These are phyloP conservation scores for Pegoplata infirma DNA, from an alignment of 2,888 invertebrate species.

Conservation along the genomic window DNA sequence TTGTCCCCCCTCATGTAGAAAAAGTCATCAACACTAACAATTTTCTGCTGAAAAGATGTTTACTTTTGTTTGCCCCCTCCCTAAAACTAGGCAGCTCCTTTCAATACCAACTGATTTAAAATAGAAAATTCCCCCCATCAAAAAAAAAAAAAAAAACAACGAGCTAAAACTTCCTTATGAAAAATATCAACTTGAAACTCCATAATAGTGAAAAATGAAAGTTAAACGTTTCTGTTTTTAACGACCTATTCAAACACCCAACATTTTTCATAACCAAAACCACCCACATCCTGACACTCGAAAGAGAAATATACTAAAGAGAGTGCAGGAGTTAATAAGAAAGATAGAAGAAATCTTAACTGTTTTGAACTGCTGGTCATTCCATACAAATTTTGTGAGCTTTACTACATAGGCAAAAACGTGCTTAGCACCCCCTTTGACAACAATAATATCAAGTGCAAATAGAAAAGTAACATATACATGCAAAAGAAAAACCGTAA, in stretches of 20 bases:
- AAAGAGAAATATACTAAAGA: too few species aligned
- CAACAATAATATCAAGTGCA: slow-evolving; percentile 12
- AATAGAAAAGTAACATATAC: neutral
- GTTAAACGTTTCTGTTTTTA: slow-evolving; percentile 68
- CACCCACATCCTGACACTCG: too few species aligned
- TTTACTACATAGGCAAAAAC: too few species aligned
- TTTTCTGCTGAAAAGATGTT: neutral
- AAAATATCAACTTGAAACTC: slow-evolving; percentile 43
- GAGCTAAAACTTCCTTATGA: slow-evolving; percentile 54
- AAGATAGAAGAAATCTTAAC: too few species aligned
- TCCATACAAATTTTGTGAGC: too few species aligned
- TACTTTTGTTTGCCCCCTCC: neutral
- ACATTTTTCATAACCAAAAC: slow-evolving; percentile 58
- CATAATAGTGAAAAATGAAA: slow-evolving; percentile 59
- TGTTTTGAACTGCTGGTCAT: too few species aligned
- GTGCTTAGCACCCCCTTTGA: too few species aligned
- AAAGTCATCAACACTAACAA: slow-evolving; percentile 30
- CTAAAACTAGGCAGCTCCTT: neutral
- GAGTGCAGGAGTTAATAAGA: too few species aligned
- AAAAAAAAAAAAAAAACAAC: slow-evolving; percentile 26
- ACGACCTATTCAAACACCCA: slow-evolving; percentile 58
- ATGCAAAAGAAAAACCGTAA: slow-evolving; percentile 50
- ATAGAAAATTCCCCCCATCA: slow-evolving; percentile 11
- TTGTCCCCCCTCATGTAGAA: neutral
- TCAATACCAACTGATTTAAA: slow-evolving; percentile 14